These are phyloP conservation scores for Procambarus clarkii DNA, from an alignment of 1,140 invertebrate species.

Conservation along the genomic window DNA sequence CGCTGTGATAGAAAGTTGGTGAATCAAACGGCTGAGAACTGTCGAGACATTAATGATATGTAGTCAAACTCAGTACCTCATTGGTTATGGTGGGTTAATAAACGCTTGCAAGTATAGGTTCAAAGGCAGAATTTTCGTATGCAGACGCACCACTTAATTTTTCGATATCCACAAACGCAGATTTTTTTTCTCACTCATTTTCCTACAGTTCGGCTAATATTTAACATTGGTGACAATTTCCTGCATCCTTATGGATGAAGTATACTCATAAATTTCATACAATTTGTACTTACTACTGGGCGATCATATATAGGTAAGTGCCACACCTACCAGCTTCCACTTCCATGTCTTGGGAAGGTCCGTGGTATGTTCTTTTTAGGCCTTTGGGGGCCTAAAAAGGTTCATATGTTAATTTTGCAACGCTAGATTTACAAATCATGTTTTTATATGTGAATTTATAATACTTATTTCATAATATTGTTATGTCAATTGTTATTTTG, in stretches of 20 bases:
- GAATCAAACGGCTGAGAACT: neutral
- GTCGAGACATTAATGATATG: neutral
- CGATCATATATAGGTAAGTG: too few relatives aligned
- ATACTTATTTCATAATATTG: too few relatives aligned
- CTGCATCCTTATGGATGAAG: neutral
- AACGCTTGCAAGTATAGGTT: neutral
- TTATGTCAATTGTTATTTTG: too few relatives aligned
- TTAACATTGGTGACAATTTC: neutral
- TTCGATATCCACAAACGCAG: neutral
- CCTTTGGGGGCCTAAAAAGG: too few relatives aligned
- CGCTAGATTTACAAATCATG: too few relatives aligned
- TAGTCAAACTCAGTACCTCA: neutral
- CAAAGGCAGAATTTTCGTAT: neutral
- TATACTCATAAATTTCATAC: neutral
- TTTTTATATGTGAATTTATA: too few relatives aligned
- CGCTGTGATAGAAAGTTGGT: conserved; percentile 6
- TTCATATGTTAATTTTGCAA: too few relatives aligned
- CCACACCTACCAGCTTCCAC: too few relatives aligned
- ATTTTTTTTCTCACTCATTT: neutral
- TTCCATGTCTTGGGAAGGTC: too few relatives aligned
- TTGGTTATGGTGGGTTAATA: neutral
- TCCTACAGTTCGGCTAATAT: neutral
- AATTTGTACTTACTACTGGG: too few relatives aligned
- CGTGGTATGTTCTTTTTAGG: too few relatives aligned
- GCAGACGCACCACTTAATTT: neutral